A percentile compares a stretch with the other conserved stretches of the same genome.
These are phyloP conservation scores for Pangasianodon hypophthalmus DNA, from an alignment of 2,113 vertebrate genomes.

Conservation along the genomic window DNA sequence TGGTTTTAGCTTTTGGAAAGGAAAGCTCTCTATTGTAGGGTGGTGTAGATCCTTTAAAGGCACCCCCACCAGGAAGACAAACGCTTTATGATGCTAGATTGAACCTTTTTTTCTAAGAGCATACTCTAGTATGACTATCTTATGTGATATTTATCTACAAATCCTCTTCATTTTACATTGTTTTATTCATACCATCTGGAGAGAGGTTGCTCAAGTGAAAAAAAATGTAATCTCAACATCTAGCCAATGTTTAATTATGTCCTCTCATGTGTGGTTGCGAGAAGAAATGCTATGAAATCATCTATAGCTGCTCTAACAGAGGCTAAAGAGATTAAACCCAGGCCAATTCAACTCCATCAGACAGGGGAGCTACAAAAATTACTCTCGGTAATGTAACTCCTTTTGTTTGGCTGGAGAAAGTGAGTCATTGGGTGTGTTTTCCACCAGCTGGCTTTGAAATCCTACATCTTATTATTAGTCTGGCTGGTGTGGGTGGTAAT, in stretches of 20 bases:
- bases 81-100: neutral
- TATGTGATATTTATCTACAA: too few relatives aligned
- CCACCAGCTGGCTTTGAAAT: slow-evolving; percentile 25
- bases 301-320: neutral
- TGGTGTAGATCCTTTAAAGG: neutral
- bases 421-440: slow-evolving; percentile 39
- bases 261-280: neutral
- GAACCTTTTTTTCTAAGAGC: neutral
- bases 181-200: neutral
- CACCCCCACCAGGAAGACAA: neutral
- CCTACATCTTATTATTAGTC: slow-evolving; percentile 24
- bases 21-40: neutral
- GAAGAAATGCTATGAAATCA: neutral
- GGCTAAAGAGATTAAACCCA: neutral
- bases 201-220: neutral
- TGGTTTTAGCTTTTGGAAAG: neutral
- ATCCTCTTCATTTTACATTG: neutral
- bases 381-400: neutral
- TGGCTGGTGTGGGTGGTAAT: slow-evolving; percentile 34
- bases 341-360: slow-evolving; percentile 2
- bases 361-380: neutral
- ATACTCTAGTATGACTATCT: neutral
- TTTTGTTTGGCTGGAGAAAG: slow-evolving; percentile 30
- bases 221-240: neutral
- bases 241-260: neutral